These are phyloP conservation scores for Vandiemenella viatica DNA, from an alignment of 2,888 invertebrate species.

Conservation along the genomic window DNA sequence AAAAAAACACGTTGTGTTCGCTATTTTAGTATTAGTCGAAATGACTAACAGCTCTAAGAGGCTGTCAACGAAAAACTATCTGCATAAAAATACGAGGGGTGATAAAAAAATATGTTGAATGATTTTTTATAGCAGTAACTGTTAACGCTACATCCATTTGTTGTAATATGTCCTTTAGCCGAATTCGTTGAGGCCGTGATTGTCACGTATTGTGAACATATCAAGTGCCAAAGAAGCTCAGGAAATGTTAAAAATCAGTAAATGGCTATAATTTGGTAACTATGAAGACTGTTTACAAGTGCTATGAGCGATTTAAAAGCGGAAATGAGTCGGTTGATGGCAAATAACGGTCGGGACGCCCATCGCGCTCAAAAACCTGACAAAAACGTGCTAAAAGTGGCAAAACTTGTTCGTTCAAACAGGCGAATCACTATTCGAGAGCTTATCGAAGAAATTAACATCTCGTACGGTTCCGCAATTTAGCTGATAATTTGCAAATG, in stretches of 20 bases:
- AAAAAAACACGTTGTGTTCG: too few relatives aligned
- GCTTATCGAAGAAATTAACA: neutral
- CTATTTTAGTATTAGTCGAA: too few relatives aligned
- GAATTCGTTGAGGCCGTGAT: too few relatives aligned
- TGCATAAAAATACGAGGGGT: too few relatives aligned
- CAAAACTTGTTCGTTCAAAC: neutral
- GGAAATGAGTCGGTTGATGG: neutral
- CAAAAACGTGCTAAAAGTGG: neutral
- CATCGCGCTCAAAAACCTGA: neutral
- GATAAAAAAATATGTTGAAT: too few relatives aligned
- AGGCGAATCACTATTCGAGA: neutral
- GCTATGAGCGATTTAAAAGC: neutral
- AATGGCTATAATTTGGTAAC: neutral
- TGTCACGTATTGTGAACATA: too few relatives aligned
- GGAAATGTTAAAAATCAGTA: neutral
- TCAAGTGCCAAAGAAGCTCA: neutral
- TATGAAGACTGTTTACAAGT: neutral
- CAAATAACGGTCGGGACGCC: neutral
- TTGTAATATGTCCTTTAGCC: too few relatives aligned
- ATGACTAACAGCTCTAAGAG: too few relatives aligned
- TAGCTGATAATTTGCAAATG: neutral
- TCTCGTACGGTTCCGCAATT: neutral
- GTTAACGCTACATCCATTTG: too few relatives aligned
- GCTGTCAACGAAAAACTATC: too few relatives aligned
- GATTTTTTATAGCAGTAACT: too few relatives aligned